Base-by-base conservation (phyloP, 2,888 invertebrate genomes). In the Phalangium opilio region DNA sequence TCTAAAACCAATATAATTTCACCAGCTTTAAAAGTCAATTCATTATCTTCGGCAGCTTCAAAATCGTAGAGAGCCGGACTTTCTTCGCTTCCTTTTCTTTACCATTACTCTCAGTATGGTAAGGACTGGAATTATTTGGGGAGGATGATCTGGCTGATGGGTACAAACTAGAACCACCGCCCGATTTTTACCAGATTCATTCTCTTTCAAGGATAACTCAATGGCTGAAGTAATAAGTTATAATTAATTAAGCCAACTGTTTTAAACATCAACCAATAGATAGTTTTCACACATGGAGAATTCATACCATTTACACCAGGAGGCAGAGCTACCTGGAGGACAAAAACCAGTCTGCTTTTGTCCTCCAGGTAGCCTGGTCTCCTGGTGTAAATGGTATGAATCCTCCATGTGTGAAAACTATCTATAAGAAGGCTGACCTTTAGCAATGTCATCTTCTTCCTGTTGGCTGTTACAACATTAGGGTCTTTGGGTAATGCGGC, bases 11-110 rank as follows among this genome's bases (percentile, higher is more conserved):
- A 78, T 62, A 98, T 83, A 54, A 91, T 79, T 73, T 98, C 96
- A 48, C 95, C 95, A 40, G 89, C 79, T 59, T 78, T 76, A 68
- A 98, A 98, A 0, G 95, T 93, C 40, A 98, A 71, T 70, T 98
- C 98, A 67, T 98, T 98, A 63, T 96, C 96, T 68, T 98, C 98
- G 10, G 86, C 96, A 5, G 96, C 98, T 68, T 96, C 96, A 70
- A 98, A 98, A 70, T 99, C 98, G 67, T 98, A 99, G 45, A 98
- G 71, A 45, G 95, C 96, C 91, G 75, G 17, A 91, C 93, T 73
- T 85, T 84, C 49, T 80, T 48, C 8, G 58, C 51, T 43, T 61
- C 65, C 49, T 61, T 63, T 11, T 51, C 51, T 4, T 48, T 41
- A 27, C 27, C 8, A 8, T 27, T 27, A 27, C 27, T 27, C 4